Conservation (phyloP, 1,140 invertebrate species). For the Branchinecta lindahli region DNA sequence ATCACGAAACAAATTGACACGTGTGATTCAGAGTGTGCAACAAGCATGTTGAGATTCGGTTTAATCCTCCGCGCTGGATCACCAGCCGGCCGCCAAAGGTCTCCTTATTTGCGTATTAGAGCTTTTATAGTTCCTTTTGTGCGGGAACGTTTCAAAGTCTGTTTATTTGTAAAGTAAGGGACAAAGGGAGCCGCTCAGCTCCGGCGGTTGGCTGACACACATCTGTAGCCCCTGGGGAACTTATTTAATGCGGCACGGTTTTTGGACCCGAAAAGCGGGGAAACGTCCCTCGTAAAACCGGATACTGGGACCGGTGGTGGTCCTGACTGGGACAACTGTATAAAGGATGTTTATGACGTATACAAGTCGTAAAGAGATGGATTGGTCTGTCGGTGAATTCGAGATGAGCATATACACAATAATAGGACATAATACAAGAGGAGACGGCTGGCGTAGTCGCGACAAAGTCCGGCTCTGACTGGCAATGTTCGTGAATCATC, state of each 20-base stretch:
- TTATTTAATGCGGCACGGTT: slow-evolving; percentile 3
- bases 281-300: slow-evolving; percentile 5
- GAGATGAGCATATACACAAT: not conserved
- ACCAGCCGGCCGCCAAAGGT: too few species aligned
- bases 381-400: not conserved
- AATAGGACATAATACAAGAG: not conserved
- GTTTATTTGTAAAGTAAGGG: slow-evolving; percentile 1
- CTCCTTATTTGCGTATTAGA: not conserved
- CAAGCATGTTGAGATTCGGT: too few species aligned
- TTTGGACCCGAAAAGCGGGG: not conserved
- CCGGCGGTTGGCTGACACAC: not conserved
- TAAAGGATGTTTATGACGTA: slow-evolving; percentile 2
- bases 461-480: too few species aligned
- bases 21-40: too few species aligned
- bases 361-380: slow-evolving; percentile 6
- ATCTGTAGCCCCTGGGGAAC: not conserved
- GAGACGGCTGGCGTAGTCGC: too few species aligned
- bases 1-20: too few species aligned
- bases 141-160: not conserved
- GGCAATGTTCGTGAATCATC: too few species aligned
- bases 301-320: slow-evolving; percentile 4
- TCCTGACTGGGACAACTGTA: not conserved
- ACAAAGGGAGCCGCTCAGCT: not conserved
- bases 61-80: too few species aligned
- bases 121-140: not conserved